These are phyloP conservation scores for Typhlichthys subterraneus DNA, from an alignment of 2,797 vertebrate genomes.

Conservation along the genomic window DNA sequence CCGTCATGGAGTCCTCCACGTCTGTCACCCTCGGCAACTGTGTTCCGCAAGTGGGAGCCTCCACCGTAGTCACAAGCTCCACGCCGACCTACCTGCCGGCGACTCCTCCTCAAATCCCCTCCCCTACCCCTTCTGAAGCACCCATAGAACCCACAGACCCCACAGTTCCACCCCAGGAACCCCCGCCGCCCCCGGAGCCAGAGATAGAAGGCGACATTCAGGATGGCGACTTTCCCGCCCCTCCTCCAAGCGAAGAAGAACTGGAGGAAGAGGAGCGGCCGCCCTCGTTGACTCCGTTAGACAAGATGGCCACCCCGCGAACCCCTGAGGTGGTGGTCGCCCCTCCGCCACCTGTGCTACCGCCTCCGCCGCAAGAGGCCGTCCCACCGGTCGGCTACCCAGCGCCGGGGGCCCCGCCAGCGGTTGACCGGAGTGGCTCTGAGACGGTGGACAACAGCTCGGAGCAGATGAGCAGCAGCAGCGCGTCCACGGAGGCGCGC, in stretches of 20 bases:
- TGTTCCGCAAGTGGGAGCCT: slow-evolving; percentile 65
- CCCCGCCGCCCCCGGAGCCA: slow-evolving; percentile 62
- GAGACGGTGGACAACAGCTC: slow-evolving; percentile 87
- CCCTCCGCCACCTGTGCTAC: slow-evolving; percentile 35
- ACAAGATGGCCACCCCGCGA: slow-evolving; percentile 61
- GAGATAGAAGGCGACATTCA: slow-evolving; percentile 57
- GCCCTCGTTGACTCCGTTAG: slow-evolving; percentile 65
- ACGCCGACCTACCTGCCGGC: slow-evolving; percentile 33
- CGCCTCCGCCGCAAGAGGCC: slow-evolving; percentile 44
- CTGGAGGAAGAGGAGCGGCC: slow-evolving; percentile 60
- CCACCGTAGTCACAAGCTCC: slow-evolving; percentile 35
- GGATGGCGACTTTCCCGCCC: slow-evolving; percentile 75
- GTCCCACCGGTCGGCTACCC: slow-evolving; percentile 46
- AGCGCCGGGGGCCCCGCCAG: slow-evolving; percentile 55
- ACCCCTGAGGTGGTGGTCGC: slow-evolving; percentile 41
- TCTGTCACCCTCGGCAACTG: slow-evolving; percentile 91
- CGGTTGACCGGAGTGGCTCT: slow-evolving; percentile 78
- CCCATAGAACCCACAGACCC: slow-evolving; percentile 52
- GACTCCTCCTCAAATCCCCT: background rate
- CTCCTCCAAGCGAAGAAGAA: slow-evolving; percentile 76
- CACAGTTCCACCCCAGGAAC: slow-evolving; percentile 69
- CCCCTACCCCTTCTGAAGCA: slow-evolving; percentile 42
- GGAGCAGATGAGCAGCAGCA: slow-evolving; percentile 94
- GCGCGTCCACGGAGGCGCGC: slow-evolving; percentile 89
- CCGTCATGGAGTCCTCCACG: slow-evolving; percentile 83